These are phyloP conservation scores for Glyptemys insculpta DNA, from an alignment of 2,797 vertebrate genomes.

Conservation along the genomic window DNA sequence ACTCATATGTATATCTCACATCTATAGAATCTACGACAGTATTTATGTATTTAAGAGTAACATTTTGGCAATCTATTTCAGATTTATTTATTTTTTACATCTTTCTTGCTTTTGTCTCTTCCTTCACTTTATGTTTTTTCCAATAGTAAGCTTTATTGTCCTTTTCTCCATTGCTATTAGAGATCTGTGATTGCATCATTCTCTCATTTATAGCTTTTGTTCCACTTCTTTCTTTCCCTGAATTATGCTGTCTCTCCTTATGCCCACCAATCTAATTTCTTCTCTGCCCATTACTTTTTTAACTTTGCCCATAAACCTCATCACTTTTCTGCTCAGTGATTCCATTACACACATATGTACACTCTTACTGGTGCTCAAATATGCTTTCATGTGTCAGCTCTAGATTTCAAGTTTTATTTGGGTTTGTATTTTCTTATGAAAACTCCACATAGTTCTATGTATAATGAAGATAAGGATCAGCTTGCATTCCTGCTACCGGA, in stretches of 20 bases:
- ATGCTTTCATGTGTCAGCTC: neutral
- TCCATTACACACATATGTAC: neutral
- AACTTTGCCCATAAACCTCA: neutral
- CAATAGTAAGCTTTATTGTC: neutral
- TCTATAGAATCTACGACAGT: neutral
- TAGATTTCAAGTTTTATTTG: neutral
- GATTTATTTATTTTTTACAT: neutral
- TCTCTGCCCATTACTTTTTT: neutral
- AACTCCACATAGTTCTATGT: neutral
- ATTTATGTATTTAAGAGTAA: neutral
- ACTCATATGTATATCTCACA: neutral
- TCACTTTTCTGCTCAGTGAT: neutral
- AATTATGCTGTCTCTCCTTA: neutral
- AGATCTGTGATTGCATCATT: neutral
- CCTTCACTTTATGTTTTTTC: neutral
- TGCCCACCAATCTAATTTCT: neutral
- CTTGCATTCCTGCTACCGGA: neutral
- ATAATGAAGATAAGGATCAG: neutral
- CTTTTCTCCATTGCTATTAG: neutral
- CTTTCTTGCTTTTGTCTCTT: neutral
- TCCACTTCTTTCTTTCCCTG: neutral
- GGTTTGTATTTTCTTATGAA: neutral
- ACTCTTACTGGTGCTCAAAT: neutral
- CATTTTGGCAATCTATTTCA: neutral
- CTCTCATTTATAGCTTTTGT: neutral